These are phyloP conservation scores for Cynoglossus semilaevis DNA, from an alignment of 2,113 vertebrate genomes.

Conservation along the genomic window DNA sequence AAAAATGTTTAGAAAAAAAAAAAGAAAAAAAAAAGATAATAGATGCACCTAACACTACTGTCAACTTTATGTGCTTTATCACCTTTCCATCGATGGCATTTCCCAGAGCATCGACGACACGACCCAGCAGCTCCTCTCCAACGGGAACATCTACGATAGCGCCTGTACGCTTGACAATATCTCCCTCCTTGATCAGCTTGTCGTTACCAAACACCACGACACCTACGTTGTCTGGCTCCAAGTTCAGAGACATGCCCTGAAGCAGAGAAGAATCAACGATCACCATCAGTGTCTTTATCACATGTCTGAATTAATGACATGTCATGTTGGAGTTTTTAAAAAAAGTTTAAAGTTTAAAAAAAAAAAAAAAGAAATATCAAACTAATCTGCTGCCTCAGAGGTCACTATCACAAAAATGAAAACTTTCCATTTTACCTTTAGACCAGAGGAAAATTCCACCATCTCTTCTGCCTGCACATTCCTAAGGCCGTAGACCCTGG, in stretches of 20 bases:
- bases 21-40: too few species aligned
- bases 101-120: conserved; percentile 94
- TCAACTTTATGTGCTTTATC: not conserved
- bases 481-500: conserved; percentile 90
- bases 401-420: too few species aligned
- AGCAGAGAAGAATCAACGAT: not conserved
- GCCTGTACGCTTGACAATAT: conserved; percentile 94
- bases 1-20: too few species aligned
- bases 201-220: conserved; percentile 98
- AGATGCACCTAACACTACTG: too few species aligned
- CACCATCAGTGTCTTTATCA: not conserved
- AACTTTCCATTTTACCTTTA: conserved; percentile 80
- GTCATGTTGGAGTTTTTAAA: not conserved
- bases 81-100: conserved; percentile 98
- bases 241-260: conserved; percentile 97
- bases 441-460: conserved; percentile 97
- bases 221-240: conserved; percentile 97
- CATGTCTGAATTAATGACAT: not conserved
- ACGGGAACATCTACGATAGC: conserved; percentile 97
- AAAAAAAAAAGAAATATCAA: too few species aligned
- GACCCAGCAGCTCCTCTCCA: conserved; percentile 89
- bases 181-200: conserved; percentile 96
- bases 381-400: not conserved
- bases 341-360: not conserved
- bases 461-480: conserved; percentile 98